phyloP scores from a whole-genome alignment of 2,113 vertebrate species.

The Raphicerus campestris region DNA sequence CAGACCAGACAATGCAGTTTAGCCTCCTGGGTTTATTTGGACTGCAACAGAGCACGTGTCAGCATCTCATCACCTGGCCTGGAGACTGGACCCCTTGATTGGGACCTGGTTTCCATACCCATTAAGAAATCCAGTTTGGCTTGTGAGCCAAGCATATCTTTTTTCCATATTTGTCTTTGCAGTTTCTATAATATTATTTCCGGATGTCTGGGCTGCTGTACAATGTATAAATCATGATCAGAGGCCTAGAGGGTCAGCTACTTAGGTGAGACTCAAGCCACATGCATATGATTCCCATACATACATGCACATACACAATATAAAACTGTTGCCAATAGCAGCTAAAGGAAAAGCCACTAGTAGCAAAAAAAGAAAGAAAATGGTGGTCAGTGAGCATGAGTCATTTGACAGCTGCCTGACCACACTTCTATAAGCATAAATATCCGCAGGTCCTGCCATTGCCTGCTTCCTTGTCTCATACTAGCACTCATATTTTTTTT shows the following conservation, averaged over 20 bases:
- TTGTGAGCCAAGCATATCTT: neutral
- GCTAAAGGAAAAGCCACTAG: neutral
- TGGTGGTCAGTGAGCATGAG: neutral
- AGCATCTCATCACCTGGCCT: neutral
- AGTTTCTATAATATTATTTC: neutral
- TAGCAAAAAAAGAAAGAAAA: neutral
- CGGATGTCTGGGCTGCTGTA: conserved; percentile 10
- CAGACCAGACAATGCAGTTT: neutral
- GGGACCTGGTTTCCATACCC: conserved; percentile 39
- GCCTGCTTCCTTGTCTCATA: neutral
- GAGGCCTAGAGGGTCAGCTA: conserved; percentile 34
- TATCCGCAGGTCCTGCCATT: neutral
- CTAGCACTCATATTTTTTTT: neutral
- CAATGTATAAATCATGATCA: conserved; percentile 38
- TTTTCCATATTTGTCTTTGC: neutral
- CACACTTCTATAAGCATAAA: neutral
- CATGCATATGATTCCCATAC: neutral
- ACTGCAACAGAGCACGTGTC: neutral
- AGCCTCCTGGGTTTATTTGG: neutral
- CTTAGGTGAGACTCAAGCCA: neutral
- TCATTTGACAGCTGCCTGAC: neutral
- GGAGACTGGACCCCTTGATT: neutral
- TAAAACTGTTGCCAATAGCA: neutral
- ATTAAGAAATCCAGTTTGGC: conserved; percentile 25
- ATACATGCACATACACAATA: neutral